Base-by-base conservation (phyloP, 2,797 vertebrate genomes). In the Chromis chromis region DNA sequence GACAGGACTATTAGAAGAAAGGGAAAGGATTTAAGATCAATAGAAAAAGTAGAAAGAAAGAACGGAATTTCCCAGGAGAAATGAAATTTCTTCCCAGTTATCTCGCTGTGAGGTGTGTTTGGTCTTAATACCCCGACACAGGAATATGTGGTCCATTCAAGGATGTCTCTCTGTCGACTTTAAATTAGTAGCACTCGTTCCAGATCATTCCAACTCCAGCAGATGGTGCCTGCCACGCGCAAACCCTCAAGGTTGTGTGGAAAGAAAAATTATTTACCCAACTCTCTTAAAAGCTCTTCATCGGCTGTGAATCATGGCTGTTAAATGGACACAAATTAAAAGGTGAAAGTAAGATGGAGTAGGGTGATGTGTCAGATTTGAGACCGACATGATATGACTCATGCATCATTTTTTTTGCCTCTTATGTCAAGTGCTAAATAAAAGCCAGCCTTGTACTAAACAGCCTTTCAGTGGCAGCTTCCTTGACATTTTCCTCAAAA, bases 401-500 rank as follows among this genome's bases (percentile, higher is more conserved):
- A 31, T 53, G 25, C 0, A 0, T 77, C 58, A 77, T 46, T 25
- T 52, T 19, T 44, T 74, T 55, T 62, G 55, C 28, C 55, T 70
- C 56, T 49, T 25, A 28, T 80, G 70, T 81, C 78, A 78, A 76
- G 54, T 83, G 69, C 55, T 25, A 70, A 75, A 69, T 65, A 48
- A 73, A 72, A 79, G 50, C 73, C 12, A 36, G 44, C 33, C 76
- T 58, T 63, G 25, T 76, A 40, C 21, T 63, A 56, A 78, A 70
- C 48, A 66, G 52, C 59, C 68, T 73, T 79, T 86, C 67, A 65
- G 22, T 69, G 31, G 55, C 52, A 67, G 69, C 50, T 84, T 84
- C 54, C n/a, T 49, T 91, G 86, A 86, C 88, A 91, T 88, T 92
- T 84, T 79, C 58, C 65, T 80, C 50, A 74, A 79, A 53, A 78